Evolutionary conservation across 2,888 invertebrate genomes (phyloP).

Genomic region (Mythimna impura): DNA sequence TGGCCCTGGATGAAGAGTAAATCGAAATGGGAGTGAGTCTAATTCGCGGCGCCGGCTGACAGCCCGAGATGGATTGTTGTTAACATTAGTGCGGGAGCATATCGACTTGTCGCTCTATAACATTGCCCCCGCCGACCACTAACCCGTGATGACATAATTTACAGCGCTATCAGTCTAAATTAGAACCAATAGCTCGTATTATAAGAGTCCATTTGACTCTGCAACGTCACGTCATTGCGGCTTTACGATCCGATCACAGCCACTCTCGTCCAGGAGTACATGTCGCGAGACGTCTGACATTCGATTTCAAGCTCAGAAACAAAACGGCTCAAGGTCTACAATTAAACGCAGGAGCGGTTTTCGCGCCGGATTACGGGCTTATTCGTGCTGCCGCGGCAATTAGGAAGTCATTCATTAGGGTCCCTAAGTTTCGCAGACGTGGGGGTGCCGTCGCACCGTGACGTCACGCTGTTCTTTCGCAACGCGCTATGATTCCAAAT

Average conservation of each 20-base stretch:
- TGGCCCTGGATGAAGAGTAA: conserved; percentile 79
- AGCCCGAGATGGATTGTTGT: conserved; percentile 88
- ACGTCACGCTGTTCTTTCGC: conserved; percentile 83
- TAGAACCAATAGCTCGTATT: conserved; percentile 66
- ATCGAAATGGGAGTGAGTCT: conserved; percentile 89
- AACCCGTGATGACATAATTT: conserved; percentile 55
- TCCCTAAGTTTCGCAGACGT: conserved; percentile 90
- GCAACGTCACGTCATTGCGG: conserved; percentile 68
- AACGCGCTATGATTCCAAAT: conserved; percentile 74
- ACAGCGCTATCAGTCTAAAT: conserved; percentile 61
- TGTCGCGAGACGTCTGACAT: conserved; percentile 81
- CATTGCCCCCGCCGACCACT: conserved; percentile 57
- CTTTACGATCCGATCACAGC: conserved; percentile 74
- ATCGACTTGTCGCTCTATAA: conserved; percentile 85
- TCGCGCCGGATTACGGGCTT: conserved; percentile 87
- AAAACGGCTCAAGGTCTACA: conserved; percentile 85
- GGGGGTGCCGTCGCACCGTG: conserved; percentile 87
- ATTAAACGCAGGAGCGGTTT: conserved; percentile 82
- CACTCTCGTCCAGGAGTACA: conserved; percentile 81
- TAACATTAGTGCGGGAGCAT: conserved; percentile 89
- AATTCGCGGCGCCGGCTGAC: conserved; percentile 88
- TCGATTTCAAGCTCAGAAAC: conserved; percentile 86
- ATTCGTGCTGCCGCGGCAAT: conserved; percentile 89
- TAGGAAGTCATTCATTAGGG: conserved; percentile 91
- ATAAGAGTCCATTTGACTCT: conserved; percentile 77